phyloP scores from a whole-genome alignment of 2,797 vertebrate genomes.

The Caiman crocodilus region DNA sequence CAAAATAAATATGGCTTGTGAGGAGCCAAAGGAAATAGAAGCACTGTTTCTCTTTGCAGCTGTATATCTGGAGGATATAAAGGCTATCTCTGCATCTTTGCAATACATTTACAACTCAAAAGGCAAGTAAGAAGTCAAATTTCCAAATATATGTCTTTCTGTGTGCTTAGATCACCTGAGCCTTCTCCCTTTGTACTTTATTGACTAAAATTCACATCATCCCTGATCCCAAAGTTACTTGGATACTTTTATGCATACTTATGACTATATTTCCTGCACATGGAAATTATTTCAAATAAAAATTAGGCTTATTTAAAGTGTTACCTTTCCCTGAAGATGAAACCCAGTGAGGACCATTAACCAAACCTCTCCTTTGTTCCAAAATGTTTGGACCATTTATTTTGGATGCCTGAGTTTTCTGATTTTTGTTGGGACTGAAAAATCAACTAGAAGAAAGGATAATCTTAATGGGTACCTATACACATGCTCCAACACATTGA shows the following conservation, averaged over 20 bases:
- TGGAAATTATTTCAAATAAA: neutral
- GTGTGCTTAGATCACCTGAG: fast-evolving
- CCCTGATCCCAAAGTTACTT: too few relatives aligned
- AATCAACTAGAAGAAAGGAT: neutral
- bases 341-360: neutral
- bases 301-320: neutral
- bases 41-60: neutral
- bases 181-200: neutral
- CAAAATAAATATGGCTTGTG: neutral
- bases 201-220: too few relatives aligned
- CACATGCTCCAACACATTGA: too few relatives aligned
- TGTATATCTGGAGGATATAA: neutral
- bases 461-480: too few relatives aligned
- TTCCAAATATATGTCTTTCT: neutral
- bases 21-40: neutral
- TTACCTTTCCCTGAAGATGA: neutral
- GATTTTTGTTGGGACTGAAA: neutral
- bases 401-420: neutral
- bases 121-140: neutral
- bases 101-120: neutral
- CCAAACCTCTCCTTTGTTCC: neutral
- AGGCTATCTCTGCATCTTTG: neutral
- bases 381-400: neutral
- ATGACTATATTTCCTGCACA: neutral
- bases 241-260: too few relatives aligned